These are phyloP conservation scores for Labroides dimidiatus DNA, from an alignment of 2,797 vertebrate genomes.

Conservation along the genomic window DNA sequence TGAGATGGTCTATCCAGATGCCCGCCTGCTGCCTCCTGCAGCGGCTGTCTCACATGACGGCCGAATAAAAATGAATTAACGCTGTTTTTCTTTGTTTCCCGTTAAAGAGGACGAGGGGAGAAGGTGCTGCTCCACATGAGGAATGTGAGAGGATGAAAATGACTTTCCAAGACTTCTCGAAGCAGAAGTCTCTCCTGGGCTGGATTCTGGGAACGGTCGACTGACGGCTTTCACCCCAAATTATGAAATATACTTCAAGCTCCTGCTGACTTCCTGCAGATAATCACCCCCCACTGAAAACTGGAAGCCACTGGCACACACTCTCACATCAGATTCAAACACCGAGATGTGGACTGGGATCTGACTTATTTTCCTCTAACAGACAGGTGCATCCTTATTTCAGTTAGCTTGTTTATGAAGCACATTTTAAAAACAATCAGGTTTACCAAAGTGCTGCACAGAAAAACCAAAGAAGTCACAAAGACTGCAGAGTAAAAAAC, in stretches of 20 bases:
- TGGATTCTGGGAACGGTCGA: conserved; percentile 16
- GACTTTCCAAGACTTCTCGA: conserved; percentile 59
- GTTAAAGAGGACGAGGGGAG: conserved; percentile 28
- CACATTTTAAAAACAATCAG: too few species aligned
- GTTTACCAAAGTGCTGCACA: too few species aligned
- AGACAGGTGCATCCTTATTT: too few species aligned
- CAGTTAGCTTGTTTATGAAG: too few species aligned
- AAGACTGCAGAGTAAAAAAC: too few species aligned
- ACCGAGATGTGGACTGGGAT: too few species aligned
- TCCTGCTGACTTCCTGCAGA: conserved; percentile 1
- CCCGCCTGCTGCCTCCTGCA: conserved; percentile 37
- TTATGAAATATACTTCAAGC: conserved; percentile 3
- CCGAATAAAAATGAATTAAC: conserved; percentile 68
- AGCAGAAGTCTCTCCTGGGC: conserved; percentile 19
- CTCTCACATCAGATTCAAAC: too few species aligned
- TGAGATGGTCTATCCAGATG: conserved; percentile 79
- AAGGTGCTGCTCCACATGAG: conserved; percentile 28
- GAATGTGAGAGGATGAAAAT: conserved; percentile 58
- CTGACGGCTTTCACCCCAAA: conserved; percentile 6
- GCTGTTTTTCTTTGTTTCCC: conserved; percentile 61
- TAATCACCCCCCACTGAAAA: background rate
- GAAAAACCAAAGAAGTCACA: too few species aligned
- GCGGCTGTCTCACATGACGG: conserved; percentile 29
- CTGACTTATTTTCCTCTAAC: too few species aligned
- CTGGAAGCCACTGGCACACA: too few species aligned